These are phyloP conservation scores for Liodrosophila aerea DNA, from an alignment of 2,888 invertebrate genomes.

Conservation along the genomic window DNA sequence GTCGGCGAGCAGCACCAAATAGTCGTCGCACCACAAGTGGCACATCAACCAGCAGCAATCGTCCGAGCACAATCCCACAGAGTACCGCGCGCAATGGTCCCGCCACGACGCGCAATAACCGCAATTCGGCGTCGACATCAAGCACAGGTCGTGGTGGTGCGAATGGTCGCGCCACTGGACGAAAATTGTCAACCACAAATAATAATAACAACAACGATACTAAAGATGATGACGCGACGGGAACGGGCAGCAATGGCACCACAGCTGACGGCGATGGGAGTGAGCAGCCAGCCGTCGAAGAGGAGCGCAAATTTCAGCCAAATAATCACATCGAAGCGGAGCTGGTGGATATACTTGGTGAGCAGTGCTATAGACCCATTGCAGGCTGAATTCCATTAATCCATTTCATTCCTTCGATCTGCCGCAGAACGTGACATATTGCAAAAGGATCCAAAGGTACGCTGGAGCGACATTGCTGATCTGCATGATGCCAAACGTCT, in stretches of 20 bases:
- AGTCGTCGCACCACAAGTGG: slow-evolving; percentile 59
- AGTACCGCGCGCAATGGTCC: slow-evolving; percentile 63
- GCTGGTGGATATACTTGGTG: slow-evolving; percentile 94
- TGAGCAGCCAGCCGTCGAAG: slow-evolving; percentile 86
- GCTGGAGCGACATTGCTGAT: slow-evolving; percentile 97
- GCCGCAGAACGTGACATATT: slow-evolving; percentile 95
- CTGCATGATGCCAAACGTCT: slow-evolving; percentile 93
- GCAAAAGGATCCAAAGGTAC: slow-evolving; percentile 97
- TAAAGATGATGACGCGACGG: slow-evolving; percentile 85
- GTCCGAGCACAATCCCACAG: slow-evolving; percentile 79
- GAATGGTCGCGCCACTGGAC: slow-evolving; percentile 59
- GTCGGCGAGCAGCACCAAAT: slow-evolving; percentile 69
- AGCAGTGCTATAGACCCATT: no score
- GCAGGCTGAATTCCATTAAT: background rate
- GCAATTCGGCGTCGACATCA: slow-evolving; percentile 53
- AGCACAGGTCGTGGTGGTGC: slow-evolving; percentile 44
- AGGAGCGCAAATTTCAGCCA: slow-evolving; percentile 93
- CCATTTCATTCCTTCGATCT: background rate
- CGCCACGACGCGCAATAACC: slow-evolving; percentile 47
- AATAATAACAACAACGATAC: slow-evolving; percentile 59
- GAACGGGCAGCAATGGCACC: slow-evolving; percentile 81
- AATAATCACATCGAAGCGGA: slow-evolving; percentile 92
- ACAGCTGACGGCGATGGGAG: slow-evolving; percentile 82
- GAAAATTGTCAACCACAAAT: slow-evolving; percentile 59
- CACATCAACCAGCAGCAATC: slow-evolving; percentile 24